Conservation (phyloP, 1,140 invertebrate species). For the Acyrthosiphon pisum region DNA sequence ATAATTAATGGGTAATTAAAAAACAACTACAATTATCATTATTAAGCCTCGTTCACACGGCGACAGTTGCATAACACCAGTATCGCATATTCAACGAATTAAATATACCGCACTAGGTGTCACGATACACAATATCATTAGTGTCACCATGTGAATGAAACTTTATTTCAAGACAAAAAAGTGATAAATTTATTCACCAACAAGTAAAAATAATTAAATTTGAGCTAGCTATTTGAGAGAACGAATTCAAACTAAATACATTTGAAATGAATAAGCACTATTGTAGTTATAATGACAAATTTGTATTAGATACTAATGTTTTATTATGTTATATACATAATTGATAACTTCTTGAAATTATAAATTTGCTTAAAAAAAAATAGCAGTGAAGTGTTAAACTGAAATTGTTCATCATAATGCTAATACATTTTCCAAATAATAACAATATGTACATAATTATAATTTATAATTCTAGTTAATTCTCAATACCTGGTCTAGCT, state of each 20-base stretch:
- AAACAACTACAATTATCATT: background rate
- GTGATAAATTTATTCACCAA: background rate
- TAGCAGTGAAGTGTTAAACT: background rate
- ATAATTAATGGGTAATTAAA: background rate
- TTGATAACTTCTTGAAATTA: background rate
- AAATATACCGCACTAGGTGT: too few species aligned
- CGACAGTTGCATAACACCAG: too few species aligned
- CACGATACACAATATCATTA: too few species aligned
- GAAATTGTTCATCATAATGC: background rate
- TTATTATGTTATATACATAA: background rate
- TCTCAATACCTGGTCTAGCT: slow-evolving; percentile 78
- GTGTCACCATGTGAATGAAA: too few species aligned
- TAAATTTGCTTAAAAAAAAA: too few species aligned
- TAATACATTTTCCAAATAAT: background rate
- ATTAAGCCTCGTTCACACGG: too few species aligned
- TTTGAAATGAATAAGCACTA: background rate
- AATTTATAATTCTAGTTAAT: background rate
- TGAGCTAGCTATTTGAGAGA: background rate
- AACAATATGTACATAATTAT: background rate
- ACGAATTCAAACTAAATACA: background rate
- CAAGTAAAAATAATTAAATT: background rate
- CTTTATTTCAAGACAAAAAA: background rate
- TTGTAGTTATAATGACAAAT: background rate
- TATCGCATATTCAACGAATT: too few species aligned
- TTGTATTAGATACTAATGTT: too few species aligned